phyloP scores from a whole-genome alignment of 2,888 invertebrate species.

The Lymantria dispar region DNA sequence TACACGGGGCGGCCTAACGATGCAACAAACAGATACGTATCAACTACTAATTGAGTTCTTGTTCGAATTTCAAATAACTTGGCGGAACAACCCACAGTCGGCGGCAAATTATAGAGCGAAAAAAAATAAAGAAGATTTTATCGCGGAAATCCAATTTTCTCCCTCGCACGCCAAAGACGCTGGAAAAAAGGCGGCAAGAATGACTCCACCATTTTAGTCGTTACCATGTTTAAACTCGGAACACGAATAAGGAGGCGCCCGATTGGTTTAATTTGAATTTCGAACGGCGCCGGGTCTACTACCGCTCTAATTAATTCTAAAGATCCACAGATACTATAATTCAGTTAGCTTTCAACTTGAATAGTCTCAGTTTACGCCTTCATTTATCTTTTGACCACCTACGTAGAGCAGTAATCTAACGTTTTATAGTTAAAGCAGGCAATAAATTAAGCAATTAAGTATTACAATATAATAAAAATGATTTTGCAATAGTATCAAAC shows the following conservation, averaged over 20 bases:
- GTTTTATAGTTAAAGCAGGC: too few species aligned
- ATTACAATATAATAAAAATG: too few species aligned
- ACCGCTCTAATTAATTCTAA: slow-evolving; percentile 77
- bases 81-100: slow-evolving; percentile 59
- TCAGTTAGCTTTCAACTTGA: slow-evolving; percentile 76
- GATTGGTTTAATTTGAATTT: slow-evolving; percentile 83
- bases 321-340: slow-evolving; percentile 79
- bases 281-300: slow-evolving; percentile 68
- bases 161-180: slow-evolving; percentile 81
- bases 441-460: too few species aligned
- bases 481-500: too few species aligned
- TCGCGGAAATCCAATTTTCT: slow-evolving; percentile 82
- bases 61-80: slow-evolving; percentile 64
- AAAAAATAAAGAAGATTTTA: slow-evolving; percentile 79
- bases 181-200: slow-evolving; percentile 80
- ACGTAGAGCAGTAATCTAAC: slow-evolving; percentile 30
- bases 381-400: slow-evolving; percentile 75
- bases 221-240: slow-evolving; percentile 77
- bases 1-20: slow-evolving; percentile 27
- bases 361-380: slow-evolving; percentile 61
- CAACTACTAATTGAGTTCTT: slow-evolving; percentile 69
- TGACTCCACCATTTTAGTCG: slow-evolving; percentile 78
- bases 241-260: slow-evolving; percentile 82
- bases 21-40: slow-evolving; percentile 42
- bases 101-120: slow-evolving; percentile 71